Evolutionary conservation across 2,113 vertebrate species (phyloP), one percentile per base, ranked within the genome.

Genomic region (Poicephalus gulielmi): DNA sequence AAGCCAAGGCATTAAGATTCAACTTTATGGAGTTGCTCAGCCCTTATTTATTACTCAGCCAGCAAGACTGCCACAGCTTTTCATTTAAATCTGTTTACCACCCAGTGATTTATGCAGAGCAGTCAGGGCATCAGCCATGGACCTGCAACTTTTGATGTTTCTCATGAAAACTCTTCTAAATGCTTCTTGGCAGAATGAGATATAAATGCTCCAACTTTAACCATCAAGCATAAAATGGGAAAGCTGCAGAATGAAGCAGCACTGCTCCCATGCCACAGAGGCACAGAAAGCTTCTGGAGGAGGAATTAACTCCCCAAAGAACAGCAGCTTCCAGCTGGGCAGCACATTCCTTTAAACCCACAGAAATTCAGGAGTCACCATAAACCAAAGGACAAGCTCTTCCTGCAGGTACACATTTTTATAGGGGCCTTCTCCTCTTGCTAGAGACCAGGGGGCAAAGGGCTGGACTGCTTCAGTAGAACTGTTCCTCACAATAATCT

Each of bases 1-100:
- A 71, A 83, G 95, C 93, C 95, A 96, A 96, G 71, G 49, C 92
- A 77, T 77, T 87, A 92, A 85, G 75, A 94, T 88, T 79, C 82
- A 88, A 4, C 68, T 92, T 90, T 13, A 83, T 27, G 68, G 79
- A 83, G 73, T 49, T 90, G 84, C 92, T 95, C 63, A 77, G 93
- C 75, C 63, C 75, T 41, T 39, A 90, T 96, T 95, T 83, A 95
- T 81, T 68, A 83, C 92, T 90, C 85, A 68, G 70, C 60, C 7
- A 67, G 79, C 79, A 83, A 77, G 46, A 35, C 52, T 47, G 86
- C 57, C 39, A 31, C 33, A 85, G 85, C 35, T 95, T 87, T 53
- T 86, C 37, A 80, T 85, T 89, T 94, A 64, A 95, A 94, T 83
- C 49, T 44, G 73, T 94, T 70, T 74, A 93, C 79, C 79, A 59